A percentile compares a stretch with the other conserved stretches of the same genome.
Evolutionary conservation across 2,888 invertebrate species (phyloP).

Genomic region (Papilio protenor): DNA sequence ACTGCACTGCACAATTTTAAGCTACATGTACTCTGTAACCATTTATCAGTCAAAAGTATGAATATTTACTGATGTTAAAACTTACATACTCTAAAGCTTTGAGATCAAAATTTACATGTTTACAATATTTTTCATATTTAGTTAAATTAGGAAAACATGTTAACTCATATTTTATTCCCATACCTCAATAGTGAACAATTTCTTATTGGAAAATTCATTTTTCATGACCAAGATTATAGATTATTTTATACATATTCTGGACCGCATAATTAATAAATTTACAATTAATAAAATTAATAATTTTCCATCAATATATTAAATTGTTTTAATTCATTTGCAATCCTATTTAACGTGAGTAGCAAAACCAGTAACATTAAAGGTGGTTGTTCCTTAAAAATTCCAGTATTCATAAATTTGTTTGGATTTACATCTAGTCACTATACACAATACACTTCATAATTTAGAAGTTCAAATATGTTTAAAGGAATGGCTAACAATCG

Average conservation of each 20-base stretch:
- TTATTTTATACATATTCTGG: neutral
- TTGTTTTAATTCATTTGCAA: neutral
- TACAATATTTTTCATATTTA: neutral
- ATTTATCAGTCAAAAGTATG: too few species aligned
- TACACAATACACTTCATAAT: neutral
- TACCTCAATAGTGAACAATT: neutral
- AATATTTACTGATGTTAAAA: too few species aligned
- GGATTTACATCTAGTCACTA: neutral
- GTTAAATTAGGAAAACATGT: neutral
- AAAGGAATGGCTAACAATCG: slow-evolving; percentile 2
- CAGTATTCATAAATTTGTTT: neutral
- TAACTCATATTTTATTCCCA: neutral
- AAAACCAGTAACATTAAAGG: neutral
- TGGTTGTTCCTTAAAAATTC: neutral
- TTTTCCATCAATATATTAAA: neutral
- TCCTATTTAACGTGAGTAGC: neutral
- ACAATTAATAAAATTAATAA: neutral
- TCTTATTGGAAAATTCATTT: neutral
- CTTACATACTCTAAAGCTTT: neutral
- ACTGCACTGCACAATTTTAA: too few species aligned
- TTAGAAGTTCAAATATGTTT: neutral
- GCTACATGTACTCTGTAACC: too few species aligned
- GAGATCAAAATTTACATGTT: neutral
- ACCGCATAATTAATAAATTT: neutral
- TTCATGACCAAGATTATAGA: neutral